A percentile compares a stretch with the other conserved stretches of the same genome.
Evolutionary conservation across 2,888 invertebrate genomes (phyloP).

Genomic region (Hypolimnas misippus): DNA sequence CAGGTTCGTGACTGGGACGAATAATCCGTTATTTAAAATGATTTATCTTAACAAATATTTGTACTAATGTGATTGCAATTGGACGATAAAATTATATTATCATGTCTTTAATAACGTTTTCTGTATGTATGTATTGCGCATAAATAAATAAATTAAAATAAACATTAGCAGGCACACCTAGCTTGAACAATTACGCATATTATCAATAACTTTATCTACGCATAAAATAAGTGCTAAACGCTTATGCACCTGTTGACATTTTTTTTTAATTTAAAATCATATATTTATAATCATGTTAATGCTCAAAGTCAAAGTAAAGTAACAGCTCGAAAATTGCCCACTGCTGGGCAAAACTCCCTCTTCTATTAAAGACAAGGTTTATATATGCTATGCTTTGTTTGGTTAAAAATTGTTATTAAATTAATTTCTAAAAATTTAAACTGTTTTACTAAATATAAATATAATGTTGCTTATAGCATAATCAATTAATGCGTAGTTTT

Average conservation of each 20-base stretch:
- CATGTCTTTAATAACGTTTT: conserved; percentile 10
- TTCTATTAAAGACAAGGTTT: too few species aligned
- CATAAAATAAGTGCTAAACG: conserved; percentile 21
- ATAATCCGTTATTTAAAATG: conserved; percentile 6
- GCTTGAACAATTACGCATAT: conserved; percentile 27
- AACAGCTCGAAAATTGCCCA: too few species aligned
- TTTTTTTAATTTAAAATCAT: conserved; percentile 1
- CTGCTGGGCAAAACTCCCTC: too few species aligned
- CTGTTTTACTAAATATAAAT: too few species aligned
- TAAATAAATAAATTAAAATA: conserved; percentile 37
- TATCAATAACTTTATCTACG: conserved; percentile 19
- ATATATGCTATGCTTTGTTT: too few species aligned
- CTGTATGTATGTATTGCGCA: conserved; percentile 27
- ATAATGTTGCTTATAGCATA: not conserved
- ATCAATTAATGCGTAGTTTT: not conserved
- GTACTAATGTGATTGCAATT: not conserved
- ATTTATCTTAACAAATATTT: conserved; percentile 11
- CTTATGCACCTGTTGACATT: conserved; percentile 4
- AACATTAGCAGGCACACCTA: conserved; percentile 32
- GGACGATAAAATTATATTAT: conserved; percentile 12
- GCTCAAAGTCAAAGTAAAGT: too few species aligned
- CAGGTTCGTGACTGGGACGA: not conserved
- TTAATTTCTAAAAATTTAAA: too few species aligned
- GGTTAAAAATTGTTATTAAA: too few species aligned
- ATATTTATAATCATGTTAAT: not conserved